Conservation (phyloP, 1,140 invertebrate species). For the Brachionus plicatilis region DNA sequence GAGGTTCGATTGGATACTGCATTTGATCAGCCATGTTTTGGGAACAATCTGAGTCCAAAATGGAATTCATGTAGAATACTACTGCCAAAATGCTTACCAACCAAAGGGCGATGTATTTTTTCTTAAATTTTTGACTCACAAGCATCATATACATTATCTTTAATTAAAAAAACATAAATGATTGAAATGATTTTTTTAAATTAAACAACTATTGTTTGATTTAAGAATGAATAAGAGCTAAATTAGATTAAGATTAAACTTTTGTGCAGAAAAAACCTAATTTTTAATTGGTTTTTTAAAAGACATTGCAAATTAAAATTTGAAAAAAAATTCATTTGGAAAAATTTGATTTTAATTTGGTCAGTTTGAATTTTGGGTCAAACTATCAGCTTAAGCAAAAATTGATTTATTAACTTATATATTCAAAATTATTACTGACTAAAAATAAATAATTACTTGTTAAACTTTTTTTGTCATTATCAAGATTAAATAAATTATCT, state of each 20-base stretch:
- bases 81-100: not conserved
- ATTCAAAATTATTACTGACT: too few species aligned
- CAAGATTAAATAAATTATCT: too few species aligned
- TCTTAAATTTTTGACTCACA: conserved; percentile 18
- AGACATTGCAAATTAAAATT: not conserved
- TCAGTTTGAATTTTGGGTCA: not conserved
- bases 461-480: too few species aligned
- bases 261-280: not conserved
- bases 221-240: not conserved
- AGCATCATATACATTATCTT: conserved; percentile 36
- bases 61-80: not conserved
- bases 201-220: not conserved
- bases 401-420: too few species aligned
- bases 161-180: not conserved
- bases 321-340: not conserved
- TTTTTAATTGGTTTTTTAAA: not conserved
- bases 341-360: not conserved
- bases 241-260: not conserved
- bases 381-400: too few species aligned
- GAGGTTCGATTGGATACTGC: not conserved
- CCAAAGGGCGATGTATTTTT: not conserved
- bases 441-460: too few species aligned
- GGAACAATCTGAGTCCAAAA: not conserved
- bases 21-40: not conserved
- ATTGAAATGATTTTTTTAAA: not conserved